Percentiles rank a stretch among this genome's conserved stretches.
Conservation (phyloP, 30 jellyfish, hydroid and myxozoan genomes). For the Clytia hemisphaerica region DNA sequence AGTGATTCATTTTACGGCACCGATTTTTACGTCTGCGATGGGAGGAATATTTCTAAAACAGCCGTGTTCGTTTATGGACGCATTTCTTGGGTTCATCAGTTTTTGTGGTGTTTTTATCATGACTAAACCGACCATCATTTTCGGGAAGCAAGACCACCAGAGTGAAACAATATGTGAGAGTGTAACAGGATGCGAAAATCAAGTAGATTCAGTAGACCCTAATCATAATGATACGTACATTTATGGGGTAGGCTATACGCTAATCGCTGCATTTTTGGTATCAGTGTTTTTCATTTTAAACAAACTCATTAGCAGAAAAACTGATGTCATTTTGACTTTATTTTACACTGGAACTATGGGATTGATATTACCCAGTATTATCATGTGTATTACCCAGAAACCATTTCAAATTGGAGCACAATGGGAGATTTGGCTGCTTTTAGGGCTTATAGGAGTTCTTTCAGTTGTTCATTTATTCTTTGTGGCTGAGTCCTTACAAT, state of each 20-base stretch:
- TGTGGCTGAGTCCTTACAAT: slow-evolving; percentile 74
- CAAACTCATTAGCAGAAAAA: slow-evolving; percentile 52
- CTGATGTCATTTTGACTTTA: slow-evolving; percentile 50
- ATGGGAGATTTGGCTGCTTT: slow-evolving; percentile 55
- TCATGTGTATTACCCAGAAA: slow-evolving; percentile 12
- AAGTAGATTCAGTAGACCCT: slow-evolving; percentile 16
- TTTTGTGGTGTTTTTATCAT: slow-evolving; percentile 62
- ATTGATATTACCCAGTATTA: slow-evolving; percentile 47
- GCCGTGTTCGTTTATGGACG: slow-evolving; percentile 54
- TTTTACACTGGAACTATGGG: slow-evolving; percentile 71
- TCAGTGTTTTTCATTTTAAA: slow-evolving; percentile 56
- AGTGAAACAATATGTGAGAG: slow-evolving; percentile 3
- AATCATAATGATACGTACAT: slow-evolving; percentile 36
- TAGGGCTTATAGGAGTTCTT: slow-evolving; percentile 52
- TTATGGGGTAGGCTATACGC: slow-evolving; percentile 49
- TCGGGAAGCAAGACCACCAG: slow-evolving; percentile 27
- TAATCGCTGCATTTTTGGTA: slow-evolving; percentile 45
- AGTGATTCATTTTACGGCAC: slow-evolving; percentile 85
- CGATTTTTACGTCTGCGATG: slow-evolving; percentile 63
- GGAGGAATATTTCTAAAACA: slow-evolving; percentile 56
- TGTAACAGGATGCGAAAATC: slow-evolving; percentile 27
- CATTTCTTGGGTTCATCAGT: slow-evolving; percentile 64
- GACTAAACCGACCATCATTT: slow-evolving; percentile 71
- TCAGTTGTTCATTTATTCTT: slow-evolving; percentile 69
- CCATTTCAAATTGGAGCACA: slow-evolving; percentile 30